Base-by-base conservation (phyloP, 1,140 invertebrate genomes). In the Drosophila takahashii region DNA sequence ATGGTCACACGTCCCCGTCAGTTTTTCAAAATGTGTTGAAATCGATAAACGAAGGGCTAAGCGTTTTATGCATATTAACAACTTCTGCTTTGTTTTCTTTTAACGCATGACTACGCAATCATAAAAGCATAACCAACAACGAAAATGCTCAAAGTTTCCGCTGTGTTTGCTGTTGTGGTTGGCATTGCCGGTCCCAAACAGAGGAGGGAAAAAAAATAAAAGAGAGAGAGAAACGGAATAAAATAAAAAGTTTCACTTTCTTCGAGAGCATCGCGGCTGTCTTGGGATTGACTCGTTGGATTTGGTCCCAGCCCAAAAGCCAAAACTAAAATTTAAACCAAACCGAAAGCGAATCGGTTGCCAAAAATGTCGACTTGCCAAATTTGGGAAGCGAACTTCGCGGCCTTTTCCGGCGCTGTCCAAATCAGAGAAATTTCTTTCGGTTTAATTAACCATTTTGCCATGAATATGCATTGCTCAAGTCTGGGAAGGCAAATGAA, bases 211-310 rank as follows among this genome's bases (percentile, higher is more conserved):
- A 47, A 69, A 18, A 54, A 44, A 51, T 50, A 8, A 48, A 10
- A 52, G 27, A 22, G 39, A 71, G 48, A 72, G 50, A 58, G 70
- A 71, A 45, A 50, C 32, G 41, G 54, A 67, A 61, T 61, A 73
- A 73, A 52, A 74, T 59, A 75, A 66, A 85, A 87, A 87, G 73
- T 87, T 87, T 87, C 83, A 87, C 83, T 87, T 87, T 87, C 83
- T 87, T 89, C 66, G 80, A 59, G 70, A 70, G 64, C 66, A 56
- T 44, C 9, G 59, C 62, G 54, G 66, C 47, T 47, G 67, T 45
- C 44, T 45, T 50, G 41, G 39, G 32, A 73, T 50, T 39, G 65
- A 79, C 58, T 75, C 48, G 42, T 42, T 48, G 52, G 66, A 66
- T 81, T 79, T 77, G 72, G 73, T 56, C 73, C 65, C 50, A 48